These are phyloP conservation scores for Eulimnadia texana DNA, from an alignment of 1,140 invertebrate species.

Conservation along the genomic window DNA sequence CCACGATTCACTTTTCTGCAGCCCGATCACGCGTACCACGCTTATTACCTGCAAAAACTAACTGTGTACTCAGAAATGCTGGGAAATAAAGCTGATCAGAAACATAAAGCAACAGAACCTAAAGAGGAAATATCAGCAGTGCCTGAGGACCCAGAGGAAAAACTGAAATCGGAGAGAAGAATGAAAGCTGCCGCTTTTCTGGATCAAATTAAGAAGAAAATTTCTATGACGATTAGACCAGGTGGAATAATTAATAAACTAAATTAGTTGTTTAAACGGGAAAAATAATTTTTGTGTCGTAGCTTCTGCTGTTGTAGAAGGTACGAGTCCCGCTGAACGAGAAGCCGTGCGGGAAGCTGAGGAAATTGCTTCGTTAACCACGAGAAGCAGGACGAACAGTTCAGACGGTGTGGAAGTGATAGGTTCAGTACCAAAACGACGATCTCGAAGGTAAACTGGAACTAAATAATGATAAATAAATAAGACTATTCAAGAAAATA, in stretches of 20 bases:
- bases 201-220: slow-evolving; percentile 11
- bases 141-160: slow-evolving; percentile 4
- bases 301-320: neutral
- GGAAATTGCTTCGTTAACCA: neutral
- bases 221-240: neutral
- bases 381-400: neutral
- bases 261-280: too few species aligned
- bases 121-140: neutral
- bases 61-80: slow-evolving; percentile 19
- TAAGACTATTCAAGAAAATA: too few species aligned
- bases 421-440: neutral
- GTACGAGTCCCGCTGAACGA: neutral
- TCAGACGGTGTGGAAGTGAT: neutral
- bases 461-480: too few species aligned
- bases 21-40: slow-evolving; percentile 50
- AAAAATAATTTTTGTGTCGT: too few species aligned
- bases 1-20: slow-evolving; percentile 67
- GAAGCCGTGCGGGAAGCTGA: neutral
- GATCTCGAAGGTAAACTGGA: neutral
- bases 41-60: slow-evolving; percentile 45
- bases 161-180: neutral
- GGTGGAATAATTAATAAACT: too few species aligned
- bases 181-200: neutral
- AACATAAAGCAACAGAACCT: neutral
- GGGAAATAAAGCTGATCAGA: neutral